Evolutionary conservation across 2,797 vertebrate genomes (phyloP).

Genomic region (Zenarchopterus dispar): DNA sequence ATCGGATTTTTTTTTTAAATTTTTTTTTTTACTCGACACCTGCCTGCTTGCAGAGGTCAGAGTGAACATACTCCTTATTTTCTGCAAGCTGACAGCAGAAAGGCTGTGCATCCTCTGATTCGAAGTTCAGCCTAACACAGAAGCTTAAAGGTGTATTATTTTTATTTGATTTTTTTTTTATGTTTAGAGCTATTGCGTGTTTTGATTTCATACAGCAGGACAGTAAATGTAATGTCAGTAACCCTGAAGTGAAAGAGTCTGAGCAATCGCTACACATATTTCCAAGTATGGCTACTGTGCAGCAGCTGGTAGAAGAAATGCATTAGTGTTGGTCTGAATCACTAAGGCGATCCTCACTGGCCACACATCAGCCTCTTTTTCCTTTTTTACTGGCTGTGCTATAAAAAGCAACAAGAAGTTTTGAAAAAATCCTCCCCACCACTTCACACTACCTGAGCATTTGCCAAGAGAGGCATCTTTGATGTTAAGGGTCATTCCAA

Average conservation of each 20-base stretch:
- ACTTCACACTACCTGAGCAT: slow-evolving; percentile 21
- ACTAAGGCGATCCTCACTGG: slow-evolving; percentile 6
- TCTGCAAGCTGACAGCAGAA: slow-evolving; percentile 16
- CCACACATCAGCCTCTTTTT: slow-evolving; percentile 1
- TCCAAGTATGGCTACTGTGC: background rate
- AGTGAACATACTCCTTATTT: slow-evolving; percentile 11
- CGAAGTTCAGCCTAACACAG: slow-evolving; percentile 10
- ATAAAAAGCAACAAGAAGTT: no score
- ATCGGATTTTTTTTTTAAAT: background rate
- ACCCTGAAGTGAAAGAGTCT: background rate
- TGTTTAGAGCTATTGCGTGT: slow-evolving; percentile 26
- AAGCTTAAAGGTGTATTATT: slow-evolving; percentile 15
- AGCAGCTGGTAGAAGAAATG: slow-evolving; percentile 12
- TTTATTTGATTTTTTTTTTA: no score
- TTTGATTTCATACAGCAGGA: slow-evolving; percentile 31
- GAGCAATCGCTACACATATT: slow-evolving; percentile 1
- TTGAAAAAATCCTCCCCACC: slow-evolving; percentile 21
- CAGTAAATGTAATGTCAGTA: slow-evolving; percentile 8
- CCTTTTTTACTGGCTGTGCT: background rate
- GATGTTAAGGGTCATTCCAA: slow-evolving; percentile 52
- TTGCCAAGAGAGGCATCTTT: slow-evolving; percentile 22
- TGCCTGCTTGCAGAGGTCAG: slow-evolving; percentile 40
- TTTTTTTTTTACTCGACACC: background rate
- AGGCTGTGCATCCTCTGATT: slow-evolving; percentile 15
- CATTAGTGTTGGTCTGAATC: slow-evolving; percentile 6